Evolutionary conservation across 35 echinoderm and acorn worm genomes (phyloP).

Genomic region (Lytechinus pictus): DNA sequence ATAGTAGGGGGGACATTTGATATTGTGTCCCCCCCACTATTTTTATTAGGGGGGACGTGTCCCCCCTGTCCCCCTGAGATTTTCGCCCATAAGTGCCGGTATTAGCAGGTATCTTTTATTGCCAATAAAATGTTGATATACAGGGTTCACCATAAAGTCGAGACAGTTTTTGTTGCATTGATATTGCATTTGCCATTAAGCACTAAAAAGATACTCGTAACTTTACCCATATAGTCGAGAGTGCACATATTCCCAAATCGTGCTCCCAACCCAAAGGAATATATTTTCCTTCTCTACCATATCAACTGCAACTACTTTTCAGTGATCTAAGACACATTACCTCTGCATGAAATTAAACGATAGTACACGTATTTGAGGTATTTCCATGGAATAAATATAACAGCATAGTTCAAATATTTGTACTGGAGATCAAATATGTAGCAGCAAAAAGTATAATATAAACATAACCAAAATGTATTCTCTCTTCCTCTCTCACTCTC

Average conservation of each 20-base stretch:
- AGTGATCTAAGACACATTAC: not conserved
- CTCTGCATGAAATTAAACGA: not conserved
- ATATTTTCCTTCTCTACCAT: too few relatives aligned
- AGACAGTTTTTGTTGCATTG: not conserved
- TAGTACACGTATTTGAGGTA: not conserved
- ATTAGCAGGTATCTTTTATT: not conserved
- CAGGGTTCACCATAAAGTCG: not conserved
- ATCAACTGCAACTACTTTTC: too few relatives aligned
- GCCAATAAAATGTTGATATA: not conserved
- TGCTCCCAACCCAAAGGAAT: too few relatives aligned
- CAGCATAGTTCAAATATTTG: not conserved
- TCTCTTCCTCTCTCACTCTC: not conserved
- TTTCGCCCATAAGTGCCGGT: too few relatives aligned
- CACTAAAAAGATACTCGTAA: too few relatives aligned
- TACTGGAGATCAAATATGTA: not conserved
- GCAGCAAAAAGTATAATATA: not conserved
- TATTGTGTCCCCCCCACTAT: too few relatives aligned
- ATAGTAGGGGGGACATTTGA: too few relatives aligned
- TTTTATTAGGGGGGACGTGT: too few relatives aligned
- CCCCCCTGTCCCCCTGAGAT: too few relatives aligned
- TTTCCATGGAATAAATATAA: not conserved
- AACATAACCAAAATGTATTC: not conserved
- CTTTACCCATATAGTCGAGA: too few relatives aligned
- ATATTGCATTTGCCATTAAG: not conserved
- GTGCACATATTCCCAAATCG: too few relatives aligned